Conservation (phyloP, 2,113 vertebrate species). For the Chloroceryle aenea region DNA sequence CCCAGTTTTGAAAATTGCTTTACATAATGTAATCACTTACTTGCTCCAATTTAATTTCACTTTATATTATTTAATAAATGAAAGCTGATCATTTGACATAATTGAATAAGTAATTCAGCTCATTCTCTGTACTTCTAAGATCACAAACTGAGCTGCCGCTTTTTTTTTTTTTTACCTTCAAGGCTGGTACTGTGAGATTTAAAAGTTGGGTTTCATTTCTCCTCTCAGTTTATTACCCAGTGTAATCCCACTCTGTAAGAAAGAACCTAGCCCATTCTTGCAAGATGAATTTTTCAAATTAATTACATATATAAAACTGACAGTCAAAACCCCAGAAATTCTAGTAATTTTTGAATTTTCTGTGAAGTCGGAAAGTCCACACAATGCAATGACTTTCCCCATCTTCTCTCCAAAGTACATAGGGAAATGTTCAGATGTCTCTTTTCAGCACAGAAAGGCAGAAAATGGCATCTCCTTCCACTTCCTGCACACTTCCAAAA, state of each 20-base stretch:
- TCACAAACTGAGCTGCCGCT: neutral
- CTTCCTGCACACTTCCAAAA: neutral
- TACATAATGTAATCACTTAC: constrained; percentile 49
- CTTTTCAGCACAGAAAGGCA: neutral
- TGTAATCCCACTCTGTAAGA: neutral
- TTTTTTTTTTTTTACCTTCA: neutral
- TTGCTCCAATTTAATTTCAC: constrained; percentile 50
- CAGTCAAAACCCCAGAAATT: neutral
- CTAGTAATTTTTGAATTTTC: neutral
- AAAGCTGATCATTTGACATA: constrained; percentile 45
- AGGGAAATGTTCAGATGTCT: neutral
- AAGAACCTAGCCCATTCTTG: neutral
- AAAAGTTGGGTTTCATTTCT: neutral
- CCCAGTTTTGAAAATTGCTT: constrained; percentile 23
- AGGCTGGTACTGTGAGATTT: neutral
- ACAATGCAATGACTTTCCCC: neutral
- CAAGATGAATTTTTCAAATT: neutral
- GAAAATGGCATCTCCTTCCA: accelerated
- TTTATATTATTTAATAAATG: constrained; percentile 55
- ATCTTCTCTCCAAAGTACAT: neutral
- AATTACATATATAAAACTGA: neutral
- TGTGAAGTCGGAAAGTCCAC: neutral
- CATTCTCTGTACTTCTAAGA: neutral
- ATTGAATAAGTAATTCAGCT: constrained; percentile 38
- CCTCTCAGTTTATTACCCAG: neutral